phyloP scores from a whole-genome alignment of 2,113 vertebrate genomes.

The Physeter macrocephalus region DNA sequence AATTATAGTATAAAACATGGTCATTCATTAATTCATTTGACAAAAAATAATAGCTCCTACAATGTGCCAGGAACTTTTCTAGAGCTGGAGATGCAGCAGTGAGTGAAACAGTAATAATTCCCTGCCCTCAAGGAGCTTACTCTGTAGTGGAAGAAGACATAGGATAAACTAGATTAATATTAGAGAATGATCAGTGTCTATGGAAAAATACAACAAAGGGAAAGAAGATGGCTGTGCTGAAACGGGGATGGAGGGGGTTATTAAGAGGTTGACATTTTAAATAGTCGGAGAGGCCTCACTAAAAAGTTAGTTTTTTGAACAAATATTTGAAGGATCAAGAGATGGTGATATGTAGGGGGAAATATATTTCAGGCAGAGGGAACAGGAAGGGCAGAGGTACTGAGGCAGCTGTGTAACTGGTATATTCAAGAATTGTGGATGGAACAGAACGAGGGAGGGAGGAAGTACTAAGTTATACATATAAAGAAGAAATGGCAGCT shows the following conservation, averaged over 20 bases:
- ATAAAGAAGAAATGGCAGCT: not conserved
- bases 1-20: not conserved
- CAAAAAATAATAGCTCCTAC: not conserved
- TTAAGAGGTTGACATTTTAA: not conserved
- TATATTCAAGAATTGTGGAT: not conserved
- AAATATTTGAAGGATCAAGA: not conserved
- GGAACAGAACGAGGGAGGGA: not conserved
- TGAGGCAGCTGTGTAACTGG: no score
- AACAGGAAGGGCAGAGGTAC: no score
- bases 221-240: not conserved
- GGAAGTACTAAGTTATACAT: fast-evolving
- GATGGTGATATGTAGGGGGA: not conserved
- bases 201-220: not conserved
- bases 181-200: not conserved
- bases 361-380: not conserved
- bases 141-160: not conserved
- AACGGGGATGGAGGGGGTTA: not conserved
- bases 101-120: not conserved
- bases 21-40: not conserved
- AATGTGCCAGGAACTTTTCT: not conserved
- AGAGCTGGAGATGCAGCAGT: not conserved
- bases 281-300: not conserved
- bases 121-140: not conserved
- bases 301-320: not conserved
- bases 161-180: not conserved